Conservation (phyloP, 2,888 invertebrate species). For the Aphodius sticticus region DNA sequence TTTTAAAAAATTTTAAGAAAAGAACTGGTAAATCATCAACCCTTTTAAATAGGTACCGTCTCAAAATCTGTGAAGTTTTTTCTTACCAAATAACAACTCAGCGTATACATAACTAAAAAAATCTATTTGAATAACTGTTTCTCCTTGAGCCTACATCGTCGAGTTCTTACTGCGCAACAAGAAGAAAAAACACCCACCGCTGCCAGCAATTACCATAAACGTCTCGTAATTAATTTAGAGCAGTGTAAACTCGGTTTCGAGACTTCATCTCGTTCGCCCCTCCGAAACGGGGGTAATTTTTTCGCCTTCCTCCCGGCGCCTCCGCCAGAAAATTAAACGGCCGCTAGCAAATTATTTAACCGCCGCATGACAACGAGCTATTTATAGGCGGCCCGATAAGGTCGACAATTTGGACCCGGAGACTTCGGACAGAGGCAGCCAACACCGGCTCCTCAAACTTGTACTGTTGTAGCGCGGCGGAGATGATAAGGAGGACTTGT, state of each 20-base stretch:
- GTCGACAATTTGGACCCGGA: slow-evolving; percentile 13
- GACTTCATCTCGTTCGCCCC: slow-evolving; percentile 11
- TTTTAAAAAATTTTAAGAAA: no score
- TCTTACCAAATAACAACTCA: no score
- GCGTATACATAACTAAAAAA: no score
- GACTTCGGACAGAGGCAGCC: not conserved
- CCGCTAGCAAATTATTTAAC: slow-evolving; percentile 23
- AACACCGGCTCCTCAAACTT: slow-evolving; percentile 13
- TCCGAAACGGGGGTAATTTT: not conserved
- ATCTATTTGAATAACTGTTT: not conserved
- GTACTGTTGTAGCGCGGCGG: not conserved
- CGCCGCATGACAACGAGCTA: slow-evolving; percentile 22
- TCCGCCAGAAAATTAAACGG: slow-evolving; percentile 9
- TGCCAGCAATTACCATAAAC: not conserved
- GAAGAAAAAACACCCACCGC: not conserved
- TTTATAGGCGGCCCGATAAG: slow-evolving; percentile 28
- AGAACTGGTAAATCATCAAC: no score
- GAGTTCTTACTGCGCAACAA: not conserved
- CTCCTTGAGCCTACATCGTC: not conserved
- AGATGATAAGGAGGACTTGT: slow-evolving; percentile 20
- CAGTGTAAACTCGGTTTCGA: not conserved
- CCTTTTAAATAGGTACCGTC: no score
- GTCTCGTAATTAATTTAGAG: not conserved
- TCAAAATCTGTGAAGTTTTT: no score
- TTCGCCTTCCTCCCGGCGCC: not conserved